These are phyloP conservation scores for Cyprinodon brontotheroides DNA, from an alignment of 2,113 vertebrate genomes.

Conservation along the genomic window DNA sequence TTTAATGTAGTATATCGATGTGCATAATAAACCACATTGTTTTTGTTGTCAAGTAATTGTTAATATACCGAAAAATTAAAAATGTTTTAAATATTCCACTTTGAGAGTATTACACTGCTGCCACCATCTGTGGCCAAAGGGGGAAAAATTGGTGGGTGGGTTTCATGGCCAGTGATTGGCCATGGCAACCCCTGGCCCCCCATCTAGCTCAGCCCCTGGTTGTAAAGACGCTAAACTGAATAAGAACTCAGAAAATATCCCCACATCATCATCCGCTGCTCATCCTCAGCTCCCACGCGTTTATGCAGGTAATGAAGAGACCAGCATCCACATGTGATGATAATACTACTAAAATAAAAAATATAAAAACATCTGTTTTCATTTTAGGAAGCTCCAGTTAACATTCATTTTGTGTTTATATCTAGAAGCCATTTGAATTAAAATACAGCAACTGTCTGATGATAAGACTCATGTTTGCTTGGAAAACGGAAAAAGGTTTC, in stretches of 20 bases:
- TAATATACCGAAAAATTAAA: no score
- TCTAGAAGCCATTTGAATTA: conserved; percentile 1
- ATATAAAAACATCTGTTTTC: neutral
- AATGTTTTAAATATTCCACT: no score
- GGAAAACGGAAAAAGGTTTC: neutral
- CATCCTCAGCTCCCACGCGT: conserved; percentile 58
- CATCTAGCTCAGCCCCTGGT: neutral
- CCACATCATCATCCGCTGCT: conserved; percentile 17
- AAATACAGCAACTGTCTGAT: neutral
- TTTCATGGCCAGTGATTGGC: no score
- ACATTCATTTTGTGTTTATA: neutral
- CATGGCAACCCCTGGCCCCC: no score
- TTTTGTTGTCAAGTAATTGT: no score
- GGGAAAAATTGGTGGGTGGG: no score
- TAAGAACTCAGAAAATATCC: conserved; percentile 4
- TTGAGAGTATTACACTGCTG: no score
- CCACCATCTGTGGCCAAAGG: no score
- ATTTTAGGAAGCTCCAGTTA: conserved; percentile 1
- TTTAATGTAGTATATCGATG: no score
- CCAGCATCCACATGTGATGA: conserved; percentile 42
- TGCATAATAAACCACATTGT: no score
- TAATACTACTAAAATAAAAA: conserved; percentile 12
- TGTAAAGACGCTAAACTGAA: conserved; percentile 14
- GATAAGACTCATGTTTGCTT: neutral
- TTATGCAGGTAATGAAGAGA: conserved; percentile 52